Evolutionary conservation across 2,888 invertebrate species (phyloP).

Genomic region (Imbricaverruca yamaguchii): DNA sequence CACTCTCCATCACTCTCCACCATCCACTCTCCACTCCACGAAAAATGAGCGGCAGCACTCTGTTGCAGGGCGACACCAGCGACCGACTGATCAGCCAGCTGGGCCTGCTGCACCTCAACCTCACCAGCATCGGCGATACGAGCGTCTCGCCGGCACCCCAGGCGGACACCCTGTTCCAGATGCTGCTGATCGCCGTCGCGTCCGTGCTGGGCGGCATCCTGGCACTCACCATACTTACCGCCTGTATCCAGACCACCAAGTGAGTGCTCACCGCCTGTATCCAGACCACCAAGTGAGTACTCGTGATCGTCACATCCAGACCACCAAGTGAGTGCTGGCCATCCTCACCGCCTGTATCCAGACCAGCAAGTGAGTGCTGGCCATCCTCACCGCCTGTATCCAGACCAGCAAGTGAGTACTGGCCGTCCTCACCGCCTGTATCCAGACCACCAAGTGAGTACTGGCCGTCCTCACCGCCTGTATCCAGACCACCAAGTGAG

Average conservation of each 20-base stretch:
- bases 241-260: conserved; percentile 44
- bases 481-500: too few species aligned
- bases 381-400: too few species aligned
- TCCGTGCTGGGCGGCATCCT: conserved; percentile 50
- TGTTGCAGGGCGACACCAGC: not conserved
- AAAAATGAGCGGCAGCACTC: too few species aligned
- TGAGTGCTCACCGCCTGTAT: too few species aligned
- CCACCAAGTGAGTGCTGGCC: conserved; percentile 48
- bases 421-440: too few species aligned
- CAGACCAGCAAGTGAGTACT: too few species aligned
- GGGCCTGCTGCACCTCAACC: conserved; percentile 29
- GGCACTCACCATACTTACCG: conserved; percentile 49
- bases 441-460: too few species aligned
- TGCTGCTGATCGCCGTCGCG: conserved; percentile 49
- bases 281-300: too few species aligned
- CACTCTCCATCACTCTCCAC: too few species aligned
- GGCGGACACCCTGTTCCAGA: conserved; percentile 36
- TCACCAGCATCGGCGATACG: conserved; percentile 41
- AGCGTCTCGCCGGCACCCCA: conserved; percentile 37
- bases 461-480: too few species aligned
- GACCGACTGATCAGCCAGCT: conserved; percentile 37
- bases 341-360: conserved; percentile 42
- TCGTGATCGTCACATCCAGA: conserved; percentile 34
- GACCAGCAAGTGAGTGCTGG: conserved; percentile 26
- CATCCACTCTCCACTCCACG: too few species aligned